Conservation (phyloP, 2,113 vertebrate species). For the Orthonyx spaldingii region DNA sequence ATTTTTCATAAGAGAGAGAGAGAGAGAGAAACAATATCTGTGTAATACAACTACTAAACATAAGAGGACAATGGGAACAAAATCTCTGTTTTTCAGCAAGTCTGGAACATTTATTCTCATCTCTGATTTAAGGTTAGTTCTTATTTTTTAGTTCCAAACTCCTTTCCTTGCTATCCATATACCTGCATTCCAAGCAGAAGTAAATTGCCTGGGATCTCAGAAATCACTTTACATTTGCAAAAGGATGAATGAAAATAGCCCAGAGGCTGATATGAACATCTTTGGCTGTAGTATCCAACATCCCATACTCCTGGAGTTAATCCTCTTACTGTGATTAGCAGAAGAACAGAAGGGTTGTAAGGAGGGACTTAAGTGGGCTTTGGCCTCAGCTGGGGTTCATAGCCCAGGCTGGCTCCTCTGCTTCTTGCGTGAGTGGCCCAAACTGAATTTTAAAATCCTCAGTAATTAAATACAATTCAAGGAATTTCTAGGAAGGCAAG, state of each 20-base stretch:
- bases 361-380: conserved; percentile 24
- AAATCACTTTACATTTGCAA: not conserved
- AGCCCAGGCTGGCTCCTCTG: not conserved
- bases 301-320: not conserved
- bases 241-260: not conserved
- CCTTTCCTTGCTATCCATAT: not conserved
- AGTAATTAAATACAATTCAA: not conserved
- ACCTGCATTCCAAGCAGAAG: not conserved
- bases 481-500: not conserved
- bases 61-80: not conserved
- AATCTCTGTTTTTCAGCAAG: not conserved
- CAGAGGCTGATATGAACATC: not conserved
- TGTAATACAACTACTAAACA: not conserved
- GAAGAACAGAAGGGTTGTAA: conserved; percentile 45
- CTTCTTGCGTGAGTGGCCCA: not conserved
- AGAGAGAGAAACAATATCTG: not conserved
- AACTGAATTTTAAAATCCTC: not conserved
- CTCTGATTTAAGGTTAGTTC: not conserved
- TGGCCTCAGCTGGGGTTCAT: conserved; percentile 18
- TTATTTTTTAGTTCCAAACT: not conserved
- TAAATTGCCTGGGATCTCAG: not conserved
- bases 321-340: conserved; percentile 52
- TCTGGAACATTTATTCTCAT: not conserved
- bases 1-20: not conserved
- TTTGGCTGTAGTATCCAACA: not conserved